These are phyloP conservation scores for Pyralis farinalis DNA, from an alignment of 2,888 invertebrate genomes.

Conservation along the genomic window DNA sequence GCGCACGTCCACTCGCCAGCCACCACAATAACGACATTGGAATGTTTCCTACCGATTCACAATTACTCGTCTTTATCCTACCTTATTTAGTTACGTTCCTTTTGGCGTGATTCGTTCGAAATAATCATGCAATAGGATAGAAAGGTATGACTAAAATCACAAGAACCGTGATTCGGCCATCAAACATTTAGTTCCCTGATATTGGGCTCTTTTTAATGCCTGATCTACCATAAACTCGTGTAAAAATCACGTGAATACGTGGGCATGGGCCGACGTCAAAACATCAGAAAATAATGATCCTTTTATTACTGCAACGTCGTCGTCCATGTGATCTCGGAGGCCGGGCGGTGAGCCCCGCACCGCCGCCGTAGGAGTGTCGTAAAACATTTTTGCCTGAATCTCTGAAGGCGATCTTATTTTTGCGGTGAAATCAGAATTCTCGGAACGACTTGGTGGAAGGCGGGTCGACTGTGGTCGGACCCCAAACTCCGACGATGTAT, in stretches of 20 bases:
- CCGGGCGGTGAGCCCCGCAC: no score
- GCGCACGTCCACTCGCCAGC: conserved; percentile 61
- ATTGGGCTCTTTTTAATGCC: conserved; percentile 29
- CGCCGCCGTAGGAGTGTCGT: conserved; percentile 51
- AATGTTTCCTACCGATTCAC: conserved; percentile 30
- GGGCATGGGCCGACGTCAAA: conserved; percentile 43
- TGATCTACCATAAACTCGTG: conserved; percentile 45
- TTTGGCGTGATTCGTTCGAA: conserved; percentile 1
- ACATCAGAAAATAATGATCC: conserved; percentile 45
- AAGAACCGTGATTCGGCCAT: conserved; percentile 5
- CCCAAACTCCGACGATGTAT: conserved; percentile 37
- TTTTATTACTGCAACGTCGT: conserved; percentile 50
- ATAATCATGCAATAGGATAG: not conserved
- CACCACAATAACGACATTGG: conserved; percentile 22
- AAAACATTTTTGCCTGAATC: conserved; percentile 47
- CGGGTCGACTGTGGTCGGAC: conserved; percentile 16
- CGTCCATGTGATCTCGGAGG: conserved; percentile 45
- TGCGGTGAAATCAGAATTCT: conserved; percentile 49
- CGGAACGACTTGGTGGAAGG: conserved; percentile 37
- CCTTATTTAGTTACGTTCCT: conserved; percentile 3
- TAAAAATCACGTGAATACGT: conserved; percentile 51
- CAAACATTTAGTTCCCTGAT: conserved; percentile 13
- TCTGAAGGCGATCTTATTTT: conserved; percentile 43
- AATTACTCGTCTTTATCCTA: conserved; percentile 18
- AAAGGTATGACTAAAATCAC: not conserved